Evolutionary conservation across 2,888 invertebrate genomes (phyloP).

Genomic region (Andrena praecox): DNA sequence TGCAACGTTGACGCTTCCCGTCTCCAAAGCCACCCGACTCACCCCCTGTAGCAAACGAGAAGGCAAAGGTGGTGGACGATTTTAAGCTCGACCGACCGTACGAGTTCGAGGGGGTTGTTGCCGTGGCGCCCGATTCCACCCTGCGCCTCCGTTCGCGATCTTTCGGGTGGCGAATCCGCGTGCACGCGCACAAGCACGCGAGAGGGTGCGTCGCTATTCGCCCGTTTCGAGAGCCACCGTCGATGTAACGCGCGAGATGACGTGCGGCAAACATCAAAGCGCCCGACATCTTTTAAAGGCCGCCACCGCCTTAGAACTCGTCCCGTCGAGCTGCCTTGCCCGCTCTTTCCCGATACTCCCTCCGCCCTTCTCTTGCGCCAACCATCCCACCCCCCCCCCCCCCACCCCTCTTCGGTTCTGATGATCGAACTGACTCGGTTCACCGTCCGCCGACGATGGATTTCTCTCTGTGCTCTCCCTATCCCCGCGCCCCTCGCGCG

Average conservation of each 20-base stretch:
- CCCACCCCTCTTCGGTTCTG: neutral
- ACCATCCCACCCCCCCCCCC: slow-evolving; percentile 14
- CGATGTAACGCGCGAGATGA: slow-evolving; percentile 73
- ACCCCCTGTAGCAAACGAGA: too few relatives aligned
- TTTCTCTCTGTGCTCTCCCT: slow-evolving; percentile 18
- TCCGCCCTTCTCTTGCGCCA: slow-evolving; percentile 32
- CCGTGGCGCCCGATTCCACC: slow-evolving; percentile 59
- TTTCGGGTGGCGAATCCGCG: slow-evolving; percentile 33
- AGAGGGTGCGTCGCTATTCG: slow-evolving; percentile 64
- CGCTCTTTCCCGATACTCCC: slow-evolving; percentile 25
- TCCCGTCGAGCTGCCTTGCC: slow-evolving; percentile 33
- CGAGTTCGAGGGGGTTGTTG: slow-evolving; percentile 35
- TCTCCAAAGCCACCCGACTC: too few relatives aligned
- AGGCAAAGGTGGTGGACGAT: neutral
- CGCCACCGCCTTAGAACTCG: slow-evolving; percentile 66
- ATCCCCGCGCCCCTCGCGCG: neutral
- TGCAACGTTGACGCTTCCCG: too few relatives aligned
- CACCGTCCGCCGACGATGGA: slow-evolving; percentile 39
- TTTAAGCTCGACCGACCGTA: neutral
- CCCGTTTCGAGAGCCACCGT: slow-evolving; percentile 41
- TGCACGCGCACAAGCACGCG: slow-evolving; percentile 1
- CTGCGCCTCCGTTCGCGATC: slow-evolving; percentile 45
- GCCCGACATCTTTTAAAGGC: slow-evolving; percentile 74
- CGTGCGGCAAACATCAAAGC: slow-evolving; percentile 79
- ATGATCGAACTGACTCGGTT: slow-evolving; percentile 41